Evolutionary conservation across 2,113 vertebrate genomes (phyloP), one percentile per base, ranked within the genome.

Genomic region (Panthera tigris): DNA sequence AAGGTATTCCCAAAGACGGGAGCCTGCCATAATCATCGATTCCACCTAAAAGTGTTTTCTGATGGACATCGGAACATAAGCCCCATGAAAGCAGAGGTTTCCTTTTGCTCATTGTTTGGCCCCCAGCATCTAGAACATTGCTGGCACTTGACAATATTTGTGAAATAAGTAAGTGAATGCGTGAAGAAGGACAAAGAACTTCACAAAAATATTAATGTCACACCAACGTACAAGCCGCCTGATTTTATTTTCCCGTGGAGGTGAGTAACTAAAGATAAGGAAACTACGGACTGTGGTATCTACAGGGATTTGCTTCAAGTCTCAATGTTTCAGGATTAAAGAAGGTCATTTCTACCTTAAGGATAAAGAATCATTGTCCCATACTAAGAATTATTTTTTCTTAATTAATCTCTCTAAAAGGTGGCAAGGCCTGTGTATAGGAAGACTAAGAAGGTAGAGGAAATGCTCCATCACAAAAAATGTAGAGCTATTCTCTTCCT

Each of bases 241-340:
- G 91, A 97, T 98, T 95, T 84, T 73, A 61, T 79, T 39, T 88
- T 97, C 90, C 97, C 65, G 92, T 9, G 48, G 16, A 92, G 91
- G 63, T 31, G 41, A 78, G 68, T 33, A 39, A 27, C 48, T 21
- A 71, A 14, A 52, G 73, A 48, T 50, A 90, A 93, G 39, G 36
- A 76, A 87, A 92, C 39, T 14, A 10, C 7, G 14, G 29, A 41
- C 41, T 5, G 11, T 29, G 97, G 93, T 96, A 96, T 91, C 78
- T 95, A 94, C 61, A 73, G 68, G 25, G 79, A 63, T 48, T 39
- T 63, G 36, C 31, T 19, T 5, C 36, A 45, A 93, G 81, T 92
- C 97, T 97, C 83, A 9, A 25, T 57, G 52, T 55, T 78, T 50
- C 45, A 80, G 41, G n/a, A 95, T 97, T 92, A 97, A 89, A 97